These are phyloP conservation scores for Nebria salina DNA, from an alignment of 2,888 invertebrate genomes.

Conservation along the genomic window DNA sequence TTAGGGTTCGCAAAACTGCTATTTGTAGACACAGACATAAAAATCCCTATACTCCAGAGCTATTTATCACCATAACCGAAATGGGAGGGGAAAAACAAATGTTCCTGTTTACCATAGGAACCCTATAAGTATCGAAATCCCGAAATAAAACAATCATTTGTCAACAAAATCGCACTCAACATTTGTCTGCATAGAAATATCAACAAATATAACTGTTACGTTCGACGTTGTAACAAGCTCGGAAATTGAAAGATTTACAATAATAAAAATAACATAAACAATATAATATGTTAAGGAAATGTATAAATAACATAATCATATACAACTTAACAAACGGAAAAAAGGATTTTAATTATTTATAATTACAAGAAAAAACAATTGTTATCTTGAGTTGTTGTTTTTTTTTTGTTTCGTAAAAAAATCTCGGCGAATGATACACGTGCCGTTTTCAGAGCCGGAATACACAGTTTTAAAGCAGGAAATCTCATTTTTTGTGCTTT, in stretches of 20 bases:
- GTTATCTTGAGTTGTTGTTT: not conserved
- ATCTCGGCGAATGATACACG: not conserved
- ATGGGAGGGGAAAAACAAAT: not conserved
- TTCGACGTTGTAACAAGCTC: too few species aligned
- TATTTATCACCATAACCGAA: not conserved
- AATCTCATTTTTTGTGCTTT: not conserved
- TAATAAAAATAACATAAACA: not conserved
- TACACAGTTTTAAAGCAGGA: not conserved
- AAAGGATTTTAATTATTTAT: not conserved
- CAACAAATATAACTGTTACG: not conserved
- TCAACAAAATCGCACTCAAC: not conserved
- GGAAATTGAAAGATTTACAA: not conserved
- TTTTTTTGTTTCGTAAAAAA: not conserved
- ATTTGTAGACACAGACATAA: not conserved
- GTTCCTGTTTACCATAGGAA: not conserved
- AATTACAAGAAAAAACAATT: constrained; percentile 1
- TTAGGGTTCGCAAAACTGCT: not conserved
- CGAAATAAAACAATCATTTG: not conserved
- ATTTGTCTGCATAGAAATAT: not conserved
- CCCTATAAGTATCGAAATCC: not conserved
- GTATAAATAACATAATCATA: not conserved
- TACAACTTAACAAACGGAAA: not conserved
- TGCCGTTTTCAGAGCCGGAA: not conserved
- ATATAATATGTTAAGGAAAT: not conserved
- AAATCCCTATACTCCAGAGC: not conserved